Conservation (phyloP, 92 coral and sea anemone species). For the Montipora capitata region DNA sequence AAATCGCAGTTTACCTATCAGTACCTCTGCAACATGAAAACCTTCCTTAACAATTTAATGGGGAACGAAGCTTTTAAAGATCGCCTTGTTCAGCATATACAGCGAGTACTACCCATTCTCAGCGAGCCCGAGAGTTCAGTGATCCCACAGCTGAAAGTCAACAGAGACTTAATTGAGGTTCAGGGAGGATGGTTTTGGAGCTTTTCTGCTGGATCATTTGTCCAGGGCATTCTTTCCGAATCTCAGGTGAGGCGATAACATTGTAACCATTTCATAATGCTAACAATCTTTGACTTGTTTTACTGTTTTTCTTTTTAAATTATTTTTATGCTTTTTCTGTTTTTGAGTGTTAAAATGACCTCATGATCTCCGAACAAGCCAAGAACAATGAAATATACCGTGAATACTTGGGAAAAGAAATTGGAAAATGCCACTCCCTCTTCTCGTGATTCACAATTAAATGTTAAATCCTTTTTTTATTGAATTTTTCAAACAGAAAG, state of each 20-base stretch:
- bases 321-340: background rate
- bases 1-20: constrained; percentile 33
- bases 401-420: background rate
- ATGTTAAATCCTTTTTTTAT: too few relatives aligned
- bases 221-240: constrained; percentile 13
- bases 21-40: background rate
- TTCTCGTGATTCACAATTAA: background rate
- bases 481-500: too few relatives aligned
- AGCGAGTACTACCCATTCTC: constrained; percentile 44
- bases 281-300: background rate
- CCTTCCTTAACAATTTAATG: constrained; percentile 61
- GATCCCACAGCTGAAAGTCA: constrained; percentile 33
- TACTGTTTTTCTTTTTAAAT: background rate
- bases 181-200: constrained; percentile 55
- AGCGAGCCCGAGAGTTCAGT: constrained; percentile 48
- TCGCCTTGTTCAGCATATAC: constrained; percentile 56
- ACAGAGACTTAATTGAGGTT: constrained; percentile 51
- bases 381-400: background rate
- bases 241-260: background rate
- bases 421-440: background rate
- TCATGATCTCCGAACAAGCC: background rate
- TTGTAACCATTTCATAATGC: background rate
- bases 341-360: background rate
- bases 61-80: constrained; percentile 59
- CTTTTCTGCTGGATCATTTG: constrained; percentile 17